Conservation (phyloP, 2,113 vertebrate species). For the Cyprinus carpio region DNA sequence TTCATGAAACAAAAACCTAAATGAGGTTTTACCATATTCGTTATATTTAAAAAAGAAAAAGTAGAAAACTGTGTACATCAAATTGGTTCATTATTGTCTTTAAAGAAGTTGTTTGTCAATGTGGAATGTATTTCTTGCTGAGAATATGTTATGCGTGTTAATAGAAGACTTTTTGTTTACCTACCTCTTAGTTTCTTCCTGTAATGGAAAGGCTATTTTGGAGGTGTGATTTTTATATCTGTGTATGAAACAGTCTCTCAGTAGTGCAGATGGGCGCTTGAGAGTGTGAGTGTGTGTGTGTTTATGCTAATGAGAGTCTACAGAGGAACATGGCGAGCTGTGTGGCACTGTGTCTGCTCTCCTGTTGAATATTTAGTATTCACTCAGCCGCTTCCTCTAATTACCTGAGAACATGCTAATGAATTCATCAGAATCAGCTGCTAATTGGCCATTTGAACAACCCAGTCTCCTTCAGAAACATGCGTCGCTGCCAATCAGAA, state of each 20-base stretch:
- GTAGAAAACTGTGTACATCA: neutral
- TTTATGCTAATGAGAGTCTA: conserved; percentile 54
- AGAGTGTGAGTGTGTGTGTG: conserved; percentile 37
- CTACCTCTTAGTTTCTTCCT: neutral
- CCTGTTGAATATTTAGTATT: conserved; percentile 71
- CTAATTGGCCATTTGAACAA: conserved; percentile 68
- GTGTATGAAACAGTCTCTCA: conserved; percentile 22
- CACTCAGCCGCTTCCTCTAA: conserved; percentile 67
- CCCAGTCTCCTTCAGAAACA: conserved; percentile 42
- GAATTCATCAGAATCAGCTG: conserved; percentile 67
- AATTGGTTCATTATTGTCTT: neutral
- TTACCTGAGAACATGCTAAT: conserved; percentile 68
- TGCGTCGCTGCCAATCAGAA: conserved; percentile 52
- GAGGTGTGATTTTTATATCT: conserved; percentile 44
- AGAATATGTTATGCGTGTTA: neutral
- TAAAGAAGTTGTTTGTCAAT: neutral
- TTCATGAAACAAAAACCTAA: neutral
- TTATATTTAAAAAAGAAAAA: neutral
- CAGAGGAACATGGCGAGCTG: conserved; percentile 48
- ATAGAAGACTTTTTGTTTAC: conserved; percentile 6
- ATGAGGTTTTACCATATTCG: neutral
- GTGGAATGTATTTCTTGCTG: neutral
- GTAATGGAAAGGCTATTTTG: conserved; percentile 25
- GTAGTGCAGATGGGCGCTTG: conserved; percentile 44
- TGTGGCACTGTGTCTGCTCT: conserved; percentile 50